Evolutionary conservation across 2,797 vertebrate species (phyloP), one percentile per base, ranked within the genome.

Genomic region (Acanthurus lineatus): DNA sequence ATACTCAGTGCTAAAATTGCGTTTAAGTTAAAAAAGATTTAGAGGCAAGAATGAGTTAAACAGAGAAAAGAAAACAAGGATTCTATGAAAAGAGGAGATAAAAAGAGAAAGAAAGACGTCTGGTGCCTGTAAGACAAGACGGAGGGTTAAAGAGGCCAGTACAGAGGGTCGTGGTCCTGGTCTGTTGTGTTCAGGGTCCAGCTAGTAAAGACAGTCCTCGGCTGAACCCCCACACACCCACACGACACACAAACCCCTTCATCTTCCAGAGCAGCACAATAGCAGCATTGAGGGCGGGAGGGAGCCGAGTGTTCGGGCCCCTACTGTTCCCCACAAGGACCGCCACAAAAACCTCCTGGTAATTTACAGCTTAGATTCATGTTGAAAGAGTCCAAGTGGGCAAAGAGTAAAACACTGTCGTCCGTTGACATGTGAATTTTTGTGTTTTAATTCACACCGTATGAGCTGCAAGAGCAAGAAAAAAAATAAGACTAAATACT

Each of bases 231-330:
- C 79, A 80, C 76, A 67, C 42, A 48, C 49, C 38, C 76, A 68
- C 86, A 71, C 73, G 56, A 47, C 72, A 74, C 64, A 81, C 53
- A 62, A 56, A 82, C 79, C 69, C 62, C 73, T 86, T 86, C 79
- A 71, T 90, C 77, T 67, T 65, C 77, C 63, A 63, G 54, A 78
- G 84, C 74, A 77, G 73, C 76, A 95, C 93, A 94, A 94, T 89
- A 85, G 86, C 85, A 73, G 88, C 89, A 94, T 92, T 94, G 90
- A 94, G 81, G 83, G 73, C 19, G 9, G 49, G 49, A 42, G 42
- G 85, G 77, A 86, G 83, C 85, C 38, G 78, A 77, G 82, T 70
- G 73, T 72, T 70, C 61, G 89, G 71, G 79, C 80, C 74, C 79
- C 82, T 69, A 76, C 89, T 87, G 85, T 88, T 90, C 82, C 84